Base-by-base conservation (phyloP, 2,113 vertebrate species). In the Onychorhynchus coronatus region DNA sequence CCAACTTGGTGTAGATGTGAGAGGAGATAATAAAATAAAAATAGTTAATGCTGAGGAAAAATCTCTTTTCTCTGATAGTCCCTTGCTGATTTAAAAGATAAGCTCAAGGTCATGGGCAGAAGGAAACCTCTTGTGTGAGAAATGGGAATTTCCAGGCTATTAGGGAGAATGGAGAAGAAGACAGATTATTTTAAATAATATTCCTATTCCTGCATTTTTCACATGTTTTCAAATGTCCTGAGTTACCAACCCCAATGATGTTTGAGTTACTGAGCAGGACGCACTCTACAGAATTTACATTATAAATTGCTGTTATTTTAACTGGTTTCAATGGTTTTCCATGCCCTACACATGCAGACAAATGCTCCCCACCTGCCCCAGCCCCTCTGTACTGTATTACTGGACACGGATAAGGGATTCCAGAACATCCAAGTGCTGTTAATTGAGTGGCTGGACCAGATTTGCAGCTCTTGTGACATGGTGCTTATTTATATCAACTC, bases 361-460 rank as follows among this genome's bases (percentile, higher is more conserved):
- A 91, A 93, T 37, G 22, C 31, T 68, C 24, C 27, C 42, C 1
- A 12, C 88, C 83, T 91, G 42, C 61, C 30, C 30, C 52, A 81
- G 15, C 27, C 44, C 42, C 52, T 89, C 68, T 74, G 68, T 39
- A 39, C 49, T 84, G 75, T 6, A 78, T 81, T 94, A 73, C 55
- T 20, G 22, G 71, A 65, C 82, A 84, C 56, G 42, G 90, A 84
- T 86, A 92, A 68, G 24, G 83, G 61, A 87, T 95, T 88, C 76
- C 76, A 81, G 92, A 88, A 84, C 74, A 92, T 94, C 75, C 65
- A 87, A 95, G 77, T 73, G 70, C 49, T 94, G 25, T 68, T 93
- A 90, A 93, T 30, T 91, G 88, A 78, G 65, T 2, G n/a, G 41
- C 88, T 96, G 93, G 76, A 84, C 10, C 83, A 89, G 39, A 94